Percentiles rank a stretch among this genome's conserved stretches.
Conservation (phyloP, 2,113 vertebrate species). For the Penelope pileata region DNA sequence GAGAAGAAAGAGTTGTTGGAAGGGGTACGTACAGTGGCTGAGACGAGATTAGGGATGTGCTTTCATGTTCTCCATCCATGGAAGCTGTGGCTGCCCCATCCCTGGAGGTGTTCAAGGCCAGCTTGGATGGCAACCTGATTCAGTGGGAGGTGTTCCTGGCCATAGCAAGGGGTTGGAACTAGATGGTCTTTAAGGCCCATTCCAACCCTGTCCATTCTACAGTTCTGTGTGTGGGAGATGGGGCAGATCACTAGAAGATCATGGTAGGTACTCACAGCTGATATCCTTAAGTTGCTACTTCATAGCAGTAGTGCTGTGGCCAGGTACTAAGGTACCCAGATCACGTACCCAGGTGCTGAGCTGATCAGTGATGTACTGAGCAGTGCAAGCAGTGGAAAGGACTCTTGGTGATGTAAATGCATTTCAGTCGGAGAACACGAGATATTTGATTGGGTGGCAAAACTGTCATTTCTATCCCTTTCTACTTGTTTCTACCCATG, state of each 20-base stretch:
- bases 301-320: not conserved
- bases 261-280: not conserved
- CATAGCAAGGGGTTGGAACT: no score
- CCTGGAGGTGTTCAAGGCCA: not conserved
- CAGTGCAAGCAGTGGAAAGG: not conserved
- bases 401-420: not conserved
- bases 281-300: not conserved
- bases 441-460: not conserved
- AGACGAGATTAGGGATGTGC: not conserved
- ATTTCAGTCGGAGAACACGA: rapidly evolving
- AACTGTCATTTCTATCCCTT: not conserved
- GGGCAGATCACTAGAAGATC: not conserved
- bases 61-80: not conserved
- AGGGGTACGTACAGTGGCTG: not conserved
- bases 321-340: not conserved
- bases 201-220: not conserved
- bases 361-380: rapidly evolving
- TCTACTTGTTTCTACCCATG: not conserved
- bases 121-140: not conserved
- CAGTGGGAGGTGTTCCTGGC: not conserved
- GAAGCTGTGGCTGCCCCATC: not conserved
- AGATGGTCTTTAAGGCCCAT: not conserved
- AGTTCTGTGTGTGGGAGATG: not conserved
- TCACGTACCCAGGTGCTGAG: not conserved
- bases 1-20: not conserved